Conservation (phyloP, 1,140 invertebrate genomes). For the Odontomachus brunneus region DNA sequence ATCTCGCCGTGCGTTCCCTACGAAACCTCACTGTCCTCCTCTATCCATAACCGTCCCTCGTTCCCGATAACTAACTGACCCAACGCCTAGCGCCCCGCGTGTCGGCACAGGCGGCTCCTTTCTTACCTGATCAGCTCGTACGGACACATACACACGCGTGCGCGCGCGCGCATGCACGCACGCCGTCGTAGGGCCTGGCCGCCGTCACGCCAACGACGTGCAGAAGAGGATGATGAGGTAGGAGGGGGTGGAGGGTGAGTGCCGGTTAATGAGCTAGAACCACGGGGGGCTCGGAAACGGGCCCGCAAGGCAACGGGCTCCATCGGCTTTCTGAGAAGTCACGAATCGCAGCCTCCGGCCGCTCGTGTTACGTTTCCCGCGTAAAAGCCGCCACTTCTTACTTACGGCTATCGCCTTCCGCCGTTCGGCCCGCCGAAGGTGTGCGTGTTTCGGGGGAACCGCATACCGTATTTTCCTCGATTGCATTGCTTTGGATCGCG, state of each 20-base stretch:
- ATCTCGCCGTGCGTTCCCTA: constrained; percentile 63
- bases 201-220: constrained; percentile 73
- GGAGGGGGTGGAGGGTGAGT: constrained; percentile 66
- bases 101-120: constrained; percentile 85
- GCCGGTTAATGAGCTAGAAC: constrained; percentile 84
- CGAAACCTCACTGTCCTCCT: constrained; percentile 62
- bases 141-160: constrained; percentile 70
- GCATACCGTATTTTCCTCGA: constrained; percentile 10
- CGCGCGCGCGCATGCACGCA: constrained; percentile 41
- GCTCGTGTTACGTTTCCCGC: constrained; percentile 68
- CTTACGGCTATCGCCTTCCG: constrained; percentile 40
- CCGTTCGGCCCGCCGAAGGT: constrained; percentile 33
- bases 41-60: constrained; percentile 60
- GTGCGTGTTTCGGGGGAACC: constrained; percentile 14
- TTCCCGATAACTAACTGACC: constrained; percentile 81
- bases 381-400: constrained; percentile 63
- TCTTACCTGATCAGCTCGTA: constrained; percentile 83
- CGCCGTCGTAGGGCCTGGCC: constrained; percentile 50
- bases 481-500: too few species aligned
- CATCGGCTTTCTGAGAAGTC: constrained; percentile 79
- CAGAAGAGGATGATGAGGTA: constrained; percentile 73
- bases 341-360: constrained; percentile 73
- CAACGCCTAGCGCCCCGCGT: constrained; percentile 84
- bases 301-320: constrained; percentile 52
- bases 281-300: constrained; percentile 78